Conservation (phyloP, 2,797 vertebrate genomes). For the Darevskia mixta region DNA sequence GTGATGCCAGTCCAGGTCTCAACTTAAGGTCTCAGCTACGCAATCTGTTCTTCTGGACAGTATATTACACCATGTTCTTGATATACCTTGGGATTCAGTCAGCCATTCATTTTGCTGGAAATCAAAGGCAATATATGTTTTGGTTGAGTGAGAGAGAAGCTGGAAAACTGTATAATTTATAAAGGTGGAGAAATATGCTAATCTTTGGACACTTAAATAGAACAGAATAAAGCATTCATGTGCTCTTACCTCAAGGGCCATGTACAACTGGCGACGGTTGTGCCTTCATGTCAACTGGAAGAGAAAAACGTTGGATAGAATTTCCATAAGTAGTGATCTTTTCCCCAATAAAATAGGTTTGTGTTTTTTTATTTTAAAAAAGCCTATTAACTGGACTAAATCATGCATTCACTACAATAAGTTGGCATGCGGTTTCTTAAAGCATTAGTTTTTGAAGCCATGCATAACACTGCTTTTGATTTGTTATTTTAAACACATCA, state of each 20-base stretch:
- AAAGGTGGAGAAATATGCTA: constrained; percentile 49
- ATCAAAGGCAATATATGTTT: constrained; percentile 5
- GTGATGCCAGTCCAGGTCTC: constrained; percentile 65
- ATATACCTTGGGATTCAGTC: constrained; percentile 24
- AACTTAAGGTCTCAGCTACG: constrained; percentile 61
- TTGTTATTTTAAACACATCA: neutral
- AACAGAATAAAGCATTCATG: constrained; percentile 65
- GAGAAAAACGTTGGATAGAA: constrained; percentile 31
- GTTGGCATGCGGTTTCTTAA: constrained; percentile 1
- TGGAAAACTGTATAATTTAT: constrained; percentile 53
- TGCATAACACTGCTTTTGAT: neutral
- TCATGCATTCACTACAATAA: constrained; percentile 49
- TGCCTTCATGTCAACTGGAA: constrained; percentile 27
- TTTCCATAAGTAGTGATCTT: constrained; percentile 23
- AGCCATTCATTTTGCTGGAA: constrained; percentile 24
- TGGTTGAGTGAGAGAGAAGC: constrained; percentile 32
- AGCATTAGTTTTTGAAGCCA: constrained; percentile 2
- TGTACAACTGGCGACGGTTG: constrained; percentile 39
- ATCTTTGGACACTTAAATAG: constrained; percentile 61
- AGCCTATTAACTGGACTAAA: constrained; percentile 42
- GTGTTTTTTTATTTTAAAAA: neutral
- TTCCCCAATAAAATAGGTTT: constrained; percentile 42
- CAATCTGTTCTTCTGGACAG: constrained; percentile 52
- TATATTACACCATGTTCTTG: neutral
- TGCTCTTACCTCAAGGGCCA: constrained; percentile 55